A percentile compares a stretch with the other conserved stretches of the same genome.
These are phyloP conservation scores for Atlantisia rogersi DNA, from an alignment of 2,113 vertebrate species.

Conservation along the genomic window DNA sequence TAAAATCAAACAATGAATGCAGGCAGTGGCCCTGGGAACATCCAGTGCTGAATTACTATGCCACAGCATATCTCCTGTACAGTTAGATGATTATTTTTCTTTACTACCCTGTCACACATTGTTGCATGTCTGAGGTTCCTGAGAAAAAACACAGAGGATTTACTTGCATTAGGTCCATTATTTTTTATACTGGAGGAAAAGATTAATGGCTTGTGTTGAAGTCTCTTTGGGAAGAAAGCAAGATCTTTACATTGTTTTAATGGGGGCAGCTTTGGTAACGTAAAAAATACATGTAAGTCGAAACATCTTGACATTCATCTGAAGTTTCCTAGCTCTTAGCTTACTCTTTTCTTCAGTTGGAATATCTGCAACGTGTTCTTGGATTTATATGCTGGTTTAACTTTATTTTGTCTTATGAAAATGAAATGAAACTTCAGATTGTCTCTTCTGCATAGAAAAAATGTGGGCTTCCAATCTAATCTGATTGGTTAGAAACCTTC, in stretches of 20 bases:
- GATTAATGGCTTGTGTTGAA: background rate
- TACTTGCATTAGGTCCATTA: background rate
- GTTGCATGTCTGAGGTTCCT: background rate
- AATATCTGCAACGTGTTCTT: background rate
- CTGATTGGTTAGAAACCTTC: background rate
- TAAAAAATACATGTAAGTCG: accelerated
- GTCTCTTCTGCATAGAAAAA: background rate
- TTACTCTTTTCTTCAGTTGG: background rate
- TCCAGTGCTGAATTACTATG: background rate
- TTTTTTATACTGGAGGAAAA: background rate
- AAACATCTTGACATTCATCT: background rate
- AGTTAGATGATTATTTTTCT: background rate
- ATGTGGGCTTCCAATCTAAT: background rate
- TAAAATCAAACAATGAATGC: background rate
- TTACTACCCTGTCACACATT: background rate
- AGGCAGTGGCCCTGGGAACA: background rate
- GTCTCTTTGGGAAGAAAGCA: background rate
- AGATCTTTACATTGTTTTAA: background rate
- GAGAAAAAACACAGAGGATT: background rate
- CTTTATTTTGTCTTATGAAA: background rate
- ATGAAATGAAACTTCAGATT: slow-evolving; percentile 1
- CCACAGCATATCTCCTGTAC: background rate
- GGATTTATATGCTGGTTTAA: background rate
- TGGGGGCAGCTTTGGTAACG: background rate
- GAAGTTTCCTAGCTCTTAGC: background rate